Evolutionary conservation across 2,888 invertebrate species (phyloP), one percentile per base, ranked within the genome.

Genomic region (Tholera decimalis): DNA sequence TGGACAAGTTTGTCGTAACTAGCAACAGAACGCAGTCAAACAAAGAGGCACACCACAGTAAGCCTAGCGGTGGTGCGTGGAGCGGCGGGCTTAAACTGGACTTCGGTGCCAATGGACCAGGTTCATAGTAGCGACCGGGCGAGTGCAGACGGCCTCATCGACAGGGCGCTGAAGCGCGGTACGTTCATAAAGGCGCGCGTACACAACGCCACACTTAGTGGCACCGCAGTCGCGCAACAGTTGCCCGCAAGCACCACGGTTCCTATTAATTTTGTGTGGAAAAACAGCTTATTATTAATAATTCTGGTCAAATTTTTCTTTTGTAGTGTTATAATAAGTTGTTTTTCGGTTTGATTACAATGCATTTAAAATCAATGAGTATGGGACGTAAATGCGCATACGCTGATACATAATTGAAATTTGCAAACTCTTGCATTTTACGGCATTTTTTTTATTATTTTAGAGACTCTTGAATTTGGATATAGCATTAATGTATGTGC

Each of bases 1-100:
- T 13, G 35, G 43, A 55, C 57, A 28, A 41, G 24, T 50, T 64
- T 60, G 44, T 33, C 20, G 35, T 66, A 70, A 78, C 73, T 79
- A 85, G 82, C 84, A 83, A 83, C 81, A 79, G 76, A 82, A 83
- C 80, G 76, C 71, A 72, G 44, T 77, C 46, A 68, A 79, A 83
- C 83, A 85, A 78, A 80, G 81, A 91, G 89, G 88, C 91, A 92
- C 92, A 89, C 91, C 93, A 93, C 92, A 91, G 83, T 85, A 93
- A 93, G 92, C 92, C 89, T 89, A 91, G 92, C 92, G 89, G 90
- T 91, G 91, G 91, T 92, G 92, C 88, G 92, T 91, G 93, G 93
- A 92, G 91, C 91, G 91, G 91, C 90, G 90, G 91, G 82, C 86
- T 88, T 85, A 79, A 77, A 83, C 83, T 83, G 82, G 83, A 86